Evolutionary conservation across 35 echinoderm and acorn worm genomes (phyloP).

Genomic region (Holothuria glaberrima): DNA sequence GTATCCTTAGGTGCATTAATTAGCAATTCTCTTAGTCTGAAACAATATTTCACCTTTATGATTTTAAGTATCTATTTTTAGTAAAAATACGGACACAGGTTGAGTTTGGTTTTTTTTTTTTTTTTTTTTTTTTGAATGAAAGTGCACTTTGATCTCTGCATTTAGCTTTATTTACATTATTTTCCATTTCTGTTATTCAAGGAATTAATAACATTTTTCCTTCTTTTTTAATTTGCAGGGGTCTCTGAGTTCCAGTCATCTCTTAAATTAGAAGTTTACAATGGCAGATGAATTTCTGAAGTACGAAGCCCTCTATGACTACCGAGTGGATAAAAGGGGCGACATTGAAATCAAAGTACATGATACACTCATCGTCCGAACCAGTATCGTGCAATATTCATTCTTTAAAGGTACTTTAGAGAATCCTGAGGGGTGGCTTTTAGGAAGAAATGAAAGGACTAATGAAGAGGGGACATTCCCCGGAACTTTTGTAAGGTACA

Average conservation of each 20-base stretch:
- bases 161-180: too few relatives aligned
- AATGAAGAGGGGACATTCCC: conserved; percentile 83
- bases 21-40: too few relatives aligned
- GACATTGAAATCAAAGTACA: conserved; percentile 77
- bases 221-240: not conserved
- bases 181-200: too few relatives aligned
- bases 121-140: too few relatives aligned
- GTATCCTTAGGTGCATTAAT: too few relatives aligned
- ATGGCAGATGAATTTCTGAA: conserved; percentile 65
- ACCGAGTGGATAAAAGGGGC: conserved; percentile 28
- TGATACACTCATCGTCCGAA: conserved; percentile 72
- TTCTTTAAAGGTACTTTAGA: conserved; percentile 85
- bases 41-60: too few relatives aligned
- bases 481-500: conserved; percentile 72
- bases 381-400: conserved; percentile 33
- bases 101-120: too few relatives aligned
- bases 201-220: not conserved
- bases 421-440: conserved; percentile 80
- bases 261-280: not conserved
- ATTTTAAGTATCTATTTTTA: too few relatives aligned
- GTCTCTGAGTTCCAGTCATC: not conserved
- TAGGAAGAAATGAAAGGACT: conserved; percentile 82
- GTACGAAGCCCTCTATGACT: conserved; percentile 72
- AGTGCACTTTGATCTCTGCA: too few relatives aligned
- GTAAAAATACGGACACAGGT: too few relatives aligned